Evolutionary conservation across 2,888 invertebrate species (phyloP), one percentile per base, ranked within the genome.

Genomic region (Lypha dubia): DNA sequence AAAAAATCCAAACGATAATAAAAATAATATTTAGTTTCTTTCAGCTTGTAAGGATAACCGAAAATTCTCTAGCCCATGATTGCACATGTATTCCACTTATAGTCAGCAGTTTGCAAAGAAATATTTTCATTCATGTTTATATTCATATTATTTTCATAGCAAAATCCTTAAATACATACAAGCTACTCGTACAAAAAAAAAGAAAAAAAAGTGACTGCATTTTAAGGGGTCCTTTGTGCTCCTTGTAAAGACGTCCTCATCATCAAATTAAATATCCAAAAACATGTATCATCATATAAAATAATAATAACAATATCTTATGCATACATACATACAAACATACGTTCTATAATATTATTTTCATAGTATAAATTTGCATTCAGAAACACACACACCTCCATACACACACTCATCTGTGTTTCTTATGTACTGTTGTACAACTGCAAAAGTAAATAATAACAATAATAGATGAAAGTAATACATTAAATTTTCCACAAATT

Each of bases 401-500:
- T 15, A 35, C 32, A 62, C 11, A 32, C 22, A 51, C 1, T 4
- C 5, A 70, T 24, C 32, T 70, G 9, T 70, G 20, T 17, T 53
- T n/a, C 17, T n/a, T 51, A 71, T 22, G 20, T 63, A 32, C 32
- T 11, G n/a, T n/a, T 6, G 38, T 38, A 11, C 38, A 11, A 11
- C 13, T 11, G 11, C 46, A 17, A n/a, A 70, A 41, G 62, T 60
- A 68, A 58, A 58, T 62, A 56, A 65, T 58, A 79, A 73, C 58
- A 41, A 65, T 58, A 79, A 73, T 65, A 41, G 22, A 70, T 75
- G 56, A 60, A 35, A 67, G 44, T 58, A 68, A 68, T 79, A 74
- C 68, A 79, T 83, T 74, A 77, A 79, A 83, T 70, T 83, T 73
- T 68, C 51, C 53, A 77, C 68, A 83, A 83, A 83, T 83, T 83